Base-by-base conservation (phyloP, 2,888 invertebrate genomes). In the Agonum fuliginosum region DNA sequence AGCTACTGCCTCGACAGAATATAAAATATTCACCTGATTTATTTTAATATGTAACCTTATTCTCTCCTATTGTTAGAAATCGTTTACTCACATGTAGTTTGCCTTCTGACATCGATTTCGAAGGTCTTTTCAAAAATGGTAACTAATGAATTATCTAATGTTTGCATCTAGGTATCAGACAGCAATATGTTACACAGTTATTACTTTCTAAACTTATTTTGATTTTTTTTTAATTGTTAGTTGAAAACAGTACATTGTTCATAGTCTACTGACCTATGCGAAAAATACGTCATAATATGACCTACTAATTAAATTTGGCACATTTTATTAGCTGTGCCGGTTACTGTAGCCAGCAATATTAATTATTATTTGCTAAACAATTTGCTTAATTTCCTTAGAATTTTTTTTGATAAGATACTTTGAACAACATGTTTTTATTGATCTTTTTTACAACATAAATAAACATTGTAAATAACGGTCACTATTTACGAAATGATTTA, bases 31-130 rank as follows among this genome's bases (percentile, higher is more conserved):
- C 58, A 62, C 12, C 27, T 62, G 30, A 30, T 62, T 62, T 62
- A 62, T 62, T 62, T 27, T 6, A 6, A 14, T 17, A 10, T 37
- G 17, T 62, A 62, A 62, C 58, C 34, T 62, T 62, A 62, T 62
- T 62, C 58, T 30, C 17, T 62, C 58, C 58, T 67, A 69, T 69
- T 69, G 69, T 69, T 69, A 69, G 43, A 43, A 46, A 43, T 41
- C 69, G 34, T 69, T 67, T 69, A 43, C 69, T 22, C 69, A 69
- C 43, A 46, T 69, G 43, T 62, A 62, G 58, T 62, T 62, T 62
- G 17, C 58, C 58, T 62, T 62, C 58, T 62, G 58, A 62, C 58
- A 62, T 62, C 58, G 17, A 62, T 62, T 62, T 62, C 27, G 58
- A 62, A 62, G 58, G 58, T 62, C 58, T 30, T 62, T 62, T 62